phyloP scores from a whole-genome alignment of 2,797 vertebrate species.

The Dipus sagitta region DNA sequence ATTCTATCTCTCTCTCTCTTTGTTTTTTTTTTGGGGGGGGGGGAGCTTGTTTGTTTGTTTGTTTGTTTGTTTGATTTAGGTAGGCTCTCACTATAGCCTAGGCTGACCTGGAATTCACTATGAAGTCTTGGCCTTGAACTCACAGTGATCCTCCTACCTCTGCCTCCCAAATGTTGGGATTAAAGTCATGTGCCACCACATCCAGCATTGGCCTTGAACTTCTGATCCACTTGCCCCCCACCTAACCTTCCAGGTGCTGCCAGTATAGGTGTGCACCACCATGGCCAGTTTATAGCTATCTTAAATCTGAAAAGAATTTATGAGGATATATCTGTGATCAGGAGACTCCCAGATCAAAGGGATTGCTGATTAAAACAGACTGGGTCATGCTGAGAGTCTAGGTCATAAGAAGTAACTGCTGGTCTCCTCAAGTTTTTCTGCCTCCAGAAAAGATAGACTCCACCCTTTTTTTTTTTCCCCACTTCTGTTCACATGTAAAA shows the following conservation, averaged over 20 bases:
- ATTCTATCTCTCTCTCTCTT: no score
- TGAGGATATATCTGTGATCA: neutral
- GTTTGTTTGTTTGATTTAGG: no score
- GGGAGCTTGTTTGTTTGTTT: no score
- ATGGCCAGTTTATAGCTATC: neutral
- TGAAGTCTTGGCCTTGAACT: no score
- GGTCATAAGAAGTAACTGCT: neutral
- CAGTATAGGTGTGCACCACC: neutral
- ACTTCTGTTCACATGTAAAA: neutral
- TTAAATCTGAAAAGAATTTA: constrained; percentile 25
- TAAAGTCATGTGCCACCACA: neutral
- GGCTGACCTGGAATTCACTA: no score
- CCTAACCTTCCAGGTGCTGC: neutral
- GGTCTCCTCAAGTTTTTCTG: neutral
- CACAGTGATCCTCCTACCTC: no score
- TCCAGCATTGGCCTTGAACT: neutral
- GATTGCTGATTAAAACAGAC: neutral
- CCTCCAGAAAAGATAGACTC: neutral
- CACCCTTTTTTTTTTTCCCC: constrained; percentile 30
- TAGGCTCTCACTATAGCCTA: no score
- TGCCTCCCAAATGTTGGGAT: no score
- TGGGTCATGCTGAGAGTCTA: neutral
- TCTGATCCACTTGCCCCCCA: neutral
- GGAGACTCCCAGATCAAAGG: neutral
- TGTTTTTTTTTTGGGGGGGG: no score